phyloP scores from a whole-genome alignment of 2,113 vertebrate species.

The Nyctereutes procyonoides region DNA sequence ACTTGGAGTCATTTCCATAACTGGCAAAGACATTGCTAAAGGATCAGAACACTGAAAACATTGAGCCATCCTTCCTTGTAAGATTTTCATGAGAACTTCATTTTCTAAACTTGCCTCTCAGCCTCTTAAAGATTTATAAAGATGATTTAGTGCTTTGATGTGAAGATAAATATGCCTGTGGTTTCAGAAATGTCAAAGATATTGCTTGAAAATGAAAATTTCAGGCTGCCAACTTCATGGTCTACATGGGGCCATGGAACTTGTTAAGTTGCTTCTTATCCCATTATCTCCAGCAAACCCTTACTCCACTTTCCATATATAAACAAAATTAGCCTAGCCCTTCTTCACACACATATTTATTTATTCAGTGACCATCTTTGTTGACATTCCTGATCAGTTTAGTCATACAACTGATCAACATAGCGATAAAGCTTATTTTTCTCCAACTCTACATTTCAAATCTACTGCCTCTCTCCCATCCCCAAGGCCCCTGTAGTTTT shows the following conservation, averaged over 20 bases:
- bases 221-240: background rate
- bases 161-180: background rate
- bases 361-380: background rate
- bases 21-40: background rate
- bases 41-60: background rate
- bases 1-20: background rate
- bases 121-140: background rate
- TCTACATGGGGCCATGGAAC: background rate
- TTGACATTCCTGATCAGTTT: background rate
- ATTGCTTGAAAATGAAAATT: background rate
- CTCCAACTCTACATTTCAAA: background rate
- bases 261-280: background rate
- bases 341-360: background rate
- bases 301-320: background rate
- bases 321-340: background rate
- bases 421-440: background rate
- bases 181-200: slow-evolving; percentile 31
- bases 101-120: background rate
- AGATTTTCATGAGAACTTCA: background rate
- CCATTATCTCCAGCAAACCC: background rate
- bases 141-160: background rate
- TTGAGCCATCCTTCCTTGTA: background rate
- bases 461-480: background rate
- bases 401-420: background rate
- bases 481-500: background rate